Evolutionary conservation across 2,888 invertebrate genomes (phyloP).

Genomic region (Gari tellinella): DNA sequence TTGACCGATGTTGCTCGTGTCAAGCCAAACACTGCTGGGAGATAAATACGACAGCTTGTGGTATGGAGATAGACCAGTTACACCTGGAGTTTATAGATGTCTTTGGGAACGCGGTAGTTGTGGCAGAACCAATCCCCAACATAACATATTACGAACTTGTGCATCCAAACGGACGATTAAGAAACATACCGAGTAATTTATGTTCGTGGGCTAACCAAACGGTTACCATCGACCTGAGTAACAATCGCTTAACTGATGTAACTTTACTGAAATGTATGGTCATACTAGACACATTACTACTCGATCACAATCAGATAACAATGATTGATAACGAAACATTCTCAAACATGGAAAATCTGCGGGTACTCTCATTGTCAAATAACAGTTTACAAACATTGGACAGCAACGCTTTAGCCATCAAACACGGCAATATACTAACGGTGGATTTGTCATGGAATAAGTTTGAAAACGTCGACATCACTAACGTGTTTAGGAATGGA

Average conservation of each 20-base stretch:
- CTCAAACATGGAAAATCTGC: constrained; percentile 23
- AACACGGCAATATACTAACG: constrained; percentile 22
- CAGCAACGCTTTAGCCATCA: constrained; percentile 20
- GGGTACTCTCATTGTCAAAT: constrained; percentile 30
- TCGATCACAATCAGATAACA: constrained; percentile 27
- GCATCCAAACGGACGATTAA: constrained; percentile 20
- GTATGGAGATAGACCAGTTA: constrained; percentile 13
- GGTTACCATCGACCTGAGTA: constrained; percentile 26
- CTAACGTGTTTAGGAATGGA: constrained; percentile 27
- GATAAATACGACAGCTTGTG: constrained; percentile 22
- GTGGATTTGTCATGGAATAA: constrained; percentile 31
- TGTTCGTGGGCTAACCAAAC: constrained; percentile 27
- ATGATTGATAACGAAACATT: constrained; percentile 23
- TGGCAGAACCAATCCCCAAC: not conserved
- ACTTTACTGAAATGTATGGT: constrained; percentile 17
- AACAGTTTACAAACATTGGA: constrained; percentile 20
- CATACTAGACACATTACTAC: constrained; percentile 29
- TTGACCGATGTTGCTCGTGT: constrained; percentile 37
- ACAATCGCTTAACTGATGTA: constrained; percentile 19
- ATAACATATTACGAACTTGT: constrained; percentile 2
- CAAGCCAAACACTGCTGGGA: constrained; percentile 36
- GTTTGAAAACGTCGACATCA: constrained; percentile 20
- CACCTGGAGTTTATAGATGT: constrained; percentile 27
- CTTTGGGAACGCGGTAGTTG: constrained; percentile 16
- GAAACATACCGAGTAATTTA: constrained; percentile 21